These are phyloP conservation scores for Pomacea maculata DNA, from an alignment of 1,140 invertebrate species.

Conservation along the genomic window DNA sequence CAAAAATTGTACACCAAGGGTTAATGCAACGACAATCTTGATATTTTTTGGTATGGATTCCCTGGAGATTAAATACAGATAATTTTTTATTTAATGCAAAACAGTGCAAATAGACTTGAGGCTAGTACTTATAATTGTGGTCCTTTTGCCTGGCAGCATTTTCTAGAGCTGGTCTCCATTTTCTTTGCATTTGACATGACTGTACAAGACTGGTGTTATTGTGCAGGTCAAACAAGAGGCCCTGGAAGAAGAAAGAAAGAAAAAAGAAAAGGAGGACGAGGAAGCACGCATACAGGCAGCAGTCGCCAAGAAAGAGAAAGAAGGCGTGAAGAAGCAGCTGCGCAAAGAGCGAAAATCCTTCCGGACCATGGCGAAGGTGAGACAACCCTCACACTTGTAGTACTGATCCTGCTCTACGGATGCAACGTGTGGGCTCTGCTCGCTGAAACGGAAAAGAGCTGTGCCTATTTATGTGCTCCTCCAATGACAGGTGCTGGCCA, in stretches of 20 bases:
- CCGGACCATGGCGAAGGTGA: conserved; percentile 80
- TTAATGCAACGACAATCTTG: too few relatives aligned
- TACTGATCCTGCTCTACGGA: too few relatives aligned
- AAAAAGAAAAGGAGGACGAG: conserved; percentile 81
- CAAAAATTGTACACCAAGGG: too few relatives aligned
- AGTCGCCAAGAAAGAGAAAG: conserved; percentile 83
- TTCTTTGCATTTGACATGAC: too few relatives aligned
- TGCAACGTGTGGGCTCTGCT: too few relatives aligned
- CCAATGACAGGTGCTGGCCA: too few relatives aligned
- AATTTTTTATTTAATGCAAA: background rate
- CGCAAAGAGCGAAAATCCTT: conserved; percentile 81
- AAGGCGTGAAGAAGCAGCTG: conserved; percentile 60
- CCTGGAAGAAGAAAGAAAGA: conserved; percentile 68
- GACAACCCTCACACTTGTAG: too few relatives aligned
- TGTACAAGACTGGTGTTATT: conserved; percentile 17
- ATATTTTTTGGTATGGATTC: too few relatives aligned
- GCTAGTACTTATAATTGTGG: background rate
- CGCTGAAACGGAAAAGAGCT: too few relatives aligned
- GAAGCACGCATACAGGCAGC: conserved; percentile 84
- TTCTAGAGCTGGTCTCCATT: background rate
- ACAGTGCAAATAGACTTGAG: background rate
- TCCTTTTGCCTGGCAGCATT: background rate
- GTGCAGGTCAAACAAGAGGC: conserved; percentile 60
- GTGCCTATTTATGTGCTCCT: too few relatives aligned
- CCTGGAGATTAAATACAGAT: too few relatives aligned